Base-by-base conservation (phyloP, 2,113 vertebrate species). In the Colaptes auratus region DNA sequence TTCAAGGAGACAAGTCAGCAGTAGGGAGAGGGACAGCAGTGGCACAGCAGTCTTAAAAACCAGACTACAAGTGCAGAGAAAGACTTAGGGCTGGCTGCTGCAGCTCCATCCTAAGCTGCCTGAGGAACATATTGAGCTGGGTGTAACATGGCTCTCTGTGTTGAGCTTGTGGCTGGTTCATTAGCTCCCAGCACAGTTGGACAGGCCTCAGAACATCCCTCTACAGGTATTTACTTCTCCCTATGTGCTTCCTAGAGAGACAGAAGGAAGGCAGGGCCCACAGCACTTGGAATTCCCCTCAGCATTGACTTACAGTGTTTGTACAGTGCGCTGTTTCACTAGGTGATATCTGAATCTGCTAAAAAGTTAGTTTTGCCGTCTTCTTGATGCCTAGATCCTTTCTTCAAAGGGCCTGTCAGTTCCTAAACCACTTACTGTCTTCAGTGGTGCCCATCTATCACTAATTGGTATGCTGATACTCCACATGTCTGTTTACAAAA, bases 401-500 rank as follows among this genome's bases (percentile, higher is more conserved):
- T 86, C 76, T 96, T 94, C 82, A 88, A 92, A 90, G 83, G 65
- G 30, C 1, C 13, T 83, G 8, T 39, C 83, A 69, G 17, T 73
- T 95, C 31, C 73, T 90, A 67, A 86, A 67, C 33, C 36, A 53
- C 80, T 86, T 33, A 63, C 11, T 42, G 33, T 67, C 25, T 81
- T 74, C 88, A 90, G 17, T 15, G 19, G 2, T 84, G 52, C 58
- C 42, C 73, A 96, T 96, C 83, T 76, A 88, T 96, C 92, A 96
- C 48, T 7, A 35, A 14, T 77, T 77, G 69, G 44, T 90, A 53
- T 78, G 61, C 69, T 95, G 80, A 92, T 48, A 72, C 72, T 88
- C 42, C 55, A 66, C 61, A 16, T 5, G 2, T 86, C 82, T 96
- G 93, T 95, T 96, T 94, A 96, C 73, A 88, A 77, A 93, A 78